Conservation (phyloP, 1,140 invertebrate genomes). For the Holcopasites calliopsidis region DNA sequence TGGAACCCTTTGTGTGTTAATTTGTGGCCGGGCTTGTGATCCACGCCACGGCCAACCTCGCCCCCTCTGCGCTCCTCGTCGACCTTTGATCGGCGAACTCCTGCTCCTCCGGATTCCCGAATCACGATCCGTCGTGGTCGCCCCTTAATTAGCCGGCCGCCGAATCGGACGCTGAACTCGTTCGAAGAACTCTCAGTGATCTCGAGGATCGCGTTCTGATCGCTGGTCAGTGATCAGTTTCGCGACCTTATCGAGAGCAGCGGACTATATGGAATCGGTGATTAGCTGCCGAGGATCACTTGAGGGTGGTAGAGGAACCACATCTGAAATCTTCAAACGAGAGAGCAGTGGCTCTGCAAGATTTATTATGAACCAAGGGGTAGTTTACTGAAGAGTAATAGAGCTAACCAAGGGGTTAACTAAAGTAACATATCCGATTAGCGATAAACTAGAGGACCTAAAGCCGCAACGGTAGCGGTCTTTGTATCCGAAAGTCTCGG, state of each 20-base stretch:
- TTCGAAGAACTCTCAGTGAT: no score
- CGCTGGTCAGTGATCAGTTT: neutral
- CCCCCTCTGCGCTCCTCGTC: slow-evolving; percentile 16
- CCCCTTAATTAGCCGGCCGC: slow-evolving; percentile 28
- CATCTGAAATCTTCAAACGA: no score
- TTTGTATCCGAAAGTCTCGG: neutral
- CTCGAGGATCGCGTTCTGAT: neutral
- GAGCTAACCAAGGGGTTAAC: no score
- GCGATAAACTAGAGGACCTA: neutral
- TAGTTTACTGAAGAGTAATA: no score
- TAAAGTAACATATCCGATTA: no score
- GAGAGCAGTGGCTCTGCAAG: no score
- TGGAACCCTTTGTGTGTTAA: slow-evolving; percentile 78
- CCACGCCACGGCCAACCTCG: slow-evolving; percentile 33
- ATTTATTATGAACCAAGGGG: no score
- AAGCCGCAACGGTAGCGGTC: no score
- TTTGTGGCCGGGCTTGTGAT: slow-evolving; percentile 70
- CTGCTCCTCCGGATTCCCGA: slow-evolving; percentile 4
- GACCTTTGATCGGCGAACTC: slow-evolving; percentile 49
- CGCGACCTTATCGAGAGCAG: no score
- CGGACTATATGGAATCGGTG: no score
- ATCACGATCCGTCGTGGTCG: slow-evolving; percentile 25
- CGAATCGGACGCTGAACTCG: neutral
- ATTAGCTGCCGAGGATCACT: no score
- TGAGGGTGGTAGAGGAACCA: no score